Conservation (phyloP, 2,888 invertebrate genomes). For the Oligia strigilis region DNA sequence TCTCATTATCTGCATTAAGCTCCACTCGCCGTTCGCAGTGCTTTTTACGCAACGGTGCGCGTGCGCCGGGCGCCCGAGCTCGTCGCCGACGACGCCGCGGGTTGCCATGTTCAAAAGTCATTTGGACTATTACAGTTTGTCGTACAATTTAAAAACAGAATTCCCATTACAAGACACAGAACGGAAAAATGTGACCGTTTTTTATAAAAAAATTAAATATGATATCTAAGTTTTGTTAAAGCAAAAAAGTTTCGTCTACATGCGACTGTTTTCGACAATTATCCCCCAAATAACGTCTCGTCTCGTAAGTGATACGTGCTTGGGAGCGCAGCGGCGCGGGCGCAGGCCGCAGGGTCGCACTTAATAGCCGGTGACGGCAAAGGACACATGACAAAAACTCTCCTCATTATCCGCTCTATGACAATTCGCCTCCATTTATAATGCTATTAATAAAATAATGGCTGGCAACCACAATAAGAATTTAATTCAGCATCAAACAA, state of each 20-base stretch:
- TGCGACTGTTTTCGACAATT: conserved; percentile 64
- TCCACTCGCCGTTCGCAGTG: conserved; percentile 74
- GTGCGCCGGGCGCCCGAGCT: conserved; percentile 57
- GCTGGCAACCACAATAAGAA: conserved; percentile 70
- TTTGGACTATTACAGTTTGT: conserved; percentile 62
- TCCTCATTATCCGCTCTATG: conserved; percentile 79
- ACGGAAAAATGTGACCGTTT: conserved; percentile 53
- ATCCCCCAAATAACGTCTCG: conserved; percentile 57
- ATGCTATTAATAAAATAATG: conserved; percentile 89
- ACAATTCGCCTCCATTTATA: conserved; percentile 87
- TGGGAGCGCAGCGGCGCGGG: conserved; percentile 42
- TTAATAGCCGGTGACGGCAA: conserved; percentile 76
- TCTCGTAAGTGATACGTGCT: conserved; percentile 58
- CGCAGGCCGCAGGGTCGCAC: conserved; percentile 65
- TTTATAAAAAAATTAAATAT: conserved; percentile 44
- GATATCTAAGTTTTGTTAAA: conserved; percentile 24
- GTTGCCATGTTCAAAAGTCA: conserved; percentile 71
- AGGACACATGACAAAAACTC: conserved; percentile 85
- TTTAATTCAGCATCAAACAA: conserved; percentile 84
- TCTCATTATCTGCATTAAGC: conserved; percentile 85
- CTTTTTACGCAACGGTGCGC: conserved; percentile 82
- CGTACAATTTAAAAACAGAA: conserved; percentile 57
- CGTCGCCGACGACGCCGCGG: conserved; percentile 38
- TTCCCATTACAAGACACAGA: conserved; percentile 44
- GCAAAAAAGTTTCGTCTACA: conserved; percentile 55